Conservation (phyloP, 1,140 invertebrate species). For the Drosophila burlai region DNA sequence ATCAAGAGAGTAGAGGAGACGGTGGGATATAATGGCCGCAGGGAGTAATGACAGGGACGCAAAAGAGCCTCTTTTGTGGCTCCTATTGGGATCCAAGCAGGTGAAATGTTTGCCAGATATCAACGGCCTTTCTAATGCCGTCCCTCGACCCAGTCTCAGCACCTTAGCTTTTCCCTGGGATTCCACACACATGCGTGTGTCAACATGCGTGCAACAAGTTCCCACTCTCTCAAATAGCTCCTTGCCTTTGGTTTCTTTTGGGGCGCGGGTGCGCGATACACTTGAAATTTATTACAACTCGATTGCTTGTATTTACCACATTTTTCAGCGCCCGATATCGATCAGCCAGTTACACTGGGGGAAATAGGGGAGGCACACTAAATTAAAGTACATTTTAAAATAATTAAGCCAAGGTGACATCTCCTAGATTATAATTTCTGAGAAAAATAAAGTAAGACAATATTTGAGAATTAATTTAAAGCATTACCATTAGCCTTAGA, state of each 20-base stretch:
- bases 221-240: conserved; percentile 24
- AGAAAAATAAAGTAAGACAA: no score
- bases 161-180: neutral
- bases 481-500: neutral
- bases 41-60: neutral
- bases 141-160: neutral
- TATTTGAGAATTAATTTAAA: neutral
- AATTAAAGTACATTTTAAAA: neutral
- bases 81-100: conserved; percentile 44
- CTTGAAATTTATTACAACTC: conserved; percentile 83
- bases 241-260: conserved; percentile 36
- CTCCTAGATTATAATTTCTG: neutral
- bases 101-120: conserved; percentile 80
- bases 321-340: conserved; percentile 72
- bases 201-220: conserved; percentile 81
- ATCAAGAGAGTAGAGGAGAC: neutral
- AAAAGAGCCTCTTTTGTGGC: conserved; percentile 14
- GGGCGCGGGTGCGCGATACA: conserved; percentile 70
- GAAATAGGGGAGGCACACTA: neutral
- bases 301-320: conserved; percentile 82
- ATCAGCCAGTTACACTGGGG: conserved; percentile 46
- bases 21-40: conserved; percentile 15
- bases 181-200: conserved; percentile 63
- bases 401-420: no score
- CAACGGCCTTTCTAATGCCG: conserved; percentile 72